These are phyloP conservation scores for Asbolus verrucosus DNA, from an alignment of 1,140 invertebrate genomes.

Conservation along the genomic window DNA sequence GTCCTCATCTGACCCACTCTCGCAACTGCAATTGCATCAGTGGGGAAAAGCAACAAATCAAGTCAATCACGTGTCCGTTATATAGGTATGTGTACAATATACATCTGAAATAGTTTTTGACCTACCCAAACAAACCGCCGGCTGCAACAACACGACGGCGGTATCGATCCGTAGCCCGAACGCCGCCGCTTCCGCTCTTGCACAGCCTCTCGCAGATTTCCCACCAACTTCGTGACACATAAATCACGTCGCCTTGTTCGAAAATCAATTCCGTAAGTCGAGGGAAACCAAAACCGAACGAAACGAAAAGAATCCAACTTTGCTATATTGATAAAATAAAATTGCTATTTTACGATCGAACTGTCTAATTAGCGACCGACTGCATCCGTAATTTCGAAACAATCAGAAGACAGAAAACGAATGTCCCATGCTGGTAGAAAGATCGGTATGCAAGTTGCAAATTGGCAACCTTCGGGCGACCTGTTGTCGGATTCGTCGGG, in stretches of 20 bases:
- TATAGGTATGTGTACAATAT: slow-evolving; percentile 14
- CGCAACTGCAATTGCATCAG: too few species aligned
- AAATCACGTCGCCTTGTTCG: slow-evolving; percentile 41
- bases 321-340: too few species aligned
- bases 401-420: not conserved
- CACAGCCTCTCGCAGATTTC: slow-evolving; percentile 44
- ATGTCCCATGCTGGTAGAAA: too few species aligned
- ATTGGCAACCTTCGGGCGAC: not conserved
- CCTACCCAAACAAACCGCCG: slow-evolving; percentile 44
- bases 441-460: too few species aligned
- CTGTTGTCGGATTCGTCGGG: not conserved
- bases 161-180: slow-evolving; percentile 32
- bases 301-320: too few species aligned
- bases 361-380: too few species aligned
- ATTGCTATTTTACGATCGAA: too few species aligned
- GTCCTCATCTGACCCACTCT: too few species aligned
- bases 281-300: not conserved
- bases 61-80: not conserved
- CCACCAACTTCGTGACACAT: slow-evolving; percentile 45
- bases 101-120: slow-evolving; percentile 41
- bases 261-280: slow-evolving; percentile 28
- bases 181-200: slow-evolving; percentile 36
- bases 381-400: not conserved
- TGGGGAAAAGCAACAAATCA: too few species aligned
- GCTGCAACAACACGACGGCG: slow-evolving; percentile 41